Evolutionary conservation across 2,888 invertebrate genomes (phyloP).

Genomic region (Eupithecia centaureata): DNA sequence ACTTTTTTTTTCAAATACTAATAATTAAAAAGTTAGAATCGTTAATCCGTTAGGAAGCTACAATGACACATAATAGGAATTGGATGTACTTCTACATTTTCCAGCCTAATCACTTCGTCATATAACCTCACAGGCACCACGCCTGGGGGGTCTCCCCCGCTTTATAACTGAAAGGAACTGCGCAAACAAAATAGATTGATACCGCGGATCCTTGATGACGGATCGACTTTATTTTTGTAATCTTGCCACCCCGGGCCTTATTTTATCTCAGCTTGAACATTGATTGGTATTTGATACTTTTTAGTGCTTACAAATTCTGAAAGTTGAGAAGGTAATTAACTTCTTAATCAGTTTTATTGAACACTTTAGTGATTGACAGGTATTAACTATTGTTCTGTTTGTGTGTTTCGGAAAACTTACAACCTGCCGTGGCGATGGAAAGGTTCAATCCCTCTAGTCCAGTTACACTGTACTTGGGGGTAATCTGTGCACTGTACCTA

Average conservation of each 20-base stretch:
- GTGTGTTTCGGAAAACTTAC: background rate
- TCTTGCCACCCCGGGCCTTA: background rate
- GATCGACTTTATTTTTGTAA: conserved; percentile 64
- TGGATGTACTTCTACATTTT: background rate
- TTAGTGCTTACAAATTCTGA: background rate
- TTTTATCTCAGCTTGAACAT: background rate
- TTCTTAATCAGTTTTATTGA: background rate
- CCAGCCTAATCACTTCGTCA: background rate
- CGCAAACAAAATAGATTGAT: conserved; percentile 78
- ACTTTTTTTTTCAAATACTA: no score
- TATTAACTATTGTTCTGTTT: background rate
- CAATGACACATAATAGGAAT: background rate
- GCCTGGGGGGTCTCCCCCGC: conserved; percentile 51
- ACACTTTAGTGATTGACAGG: no score
- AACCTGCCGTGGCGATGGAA: background rate
- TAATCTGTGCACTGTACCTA: no score
- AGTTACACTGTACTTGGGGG: background rate
- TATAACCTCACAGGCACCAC: background rate
- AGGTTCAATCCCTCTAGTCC: background rate
- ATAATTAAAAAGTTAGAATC: background rate
- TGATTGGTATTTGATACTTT: background rate
- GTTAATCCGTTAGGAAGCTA: background rate
- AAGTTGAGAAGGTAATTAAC: background rate
- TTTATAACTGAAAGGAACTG: conserved; percentile 54
- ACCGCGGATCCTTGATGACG: conserved; percentile 65